These are phyloP conservation scores for Rana temporaria DNA, from an alignment of 2,113 vertebrate genomes.

Conservation along the genomic window DNA sequence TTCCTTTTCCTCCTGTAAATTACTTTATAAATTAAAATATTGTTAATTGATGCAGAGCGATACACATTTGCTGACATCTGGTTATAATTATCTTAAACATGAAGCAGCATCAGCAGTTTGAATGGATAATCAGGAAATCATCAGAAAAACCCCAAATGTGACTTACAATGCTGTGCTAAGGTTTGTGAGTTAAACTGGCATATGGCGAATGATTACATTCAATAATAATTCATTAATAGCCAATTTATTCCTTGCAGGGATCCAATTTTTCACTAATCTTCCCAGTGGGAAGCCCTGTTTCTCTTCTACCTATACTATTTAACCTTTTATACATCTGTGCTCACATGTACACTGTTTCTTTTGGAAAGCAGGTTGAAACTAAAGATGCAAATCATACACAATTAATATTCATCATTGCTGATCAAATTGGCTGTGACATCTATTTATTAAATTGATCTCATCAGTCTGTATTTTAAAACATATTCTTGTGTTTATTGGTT, in stretches of 20 bases:
- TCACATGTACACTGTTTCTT: neutral
- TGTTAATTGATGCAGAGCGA: constrained; percentile 12
- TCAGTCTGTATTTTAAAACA: too few relatives aligned
- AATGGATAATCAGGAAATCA: constrained; percentile 36
- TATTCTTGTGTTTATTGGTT: too few relatives aligned
- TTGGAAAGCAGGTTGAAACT: too few relatives aligned
- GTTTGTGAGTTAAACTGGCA: neutral
- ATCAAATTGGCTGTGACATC: too few relatives aligned
- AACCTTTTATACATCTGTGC: neutral
- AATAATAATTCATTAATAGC: neutral
- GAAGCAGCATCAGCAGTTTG: constrained; percentile 17
- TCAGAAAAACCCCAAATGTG: constrained; percentile 6
- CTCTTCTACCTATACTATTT: neutral
- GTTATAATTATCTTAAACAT: constrained; percentile 34
- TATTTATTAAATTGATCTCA: too few relatives aligned
- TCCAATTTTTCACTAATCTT: too few relatives aligned
- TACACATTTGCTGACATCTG: constrained; percentile 34
- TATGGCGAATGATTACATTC: neutral
- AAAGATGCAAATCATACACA: too few relatives aligned
- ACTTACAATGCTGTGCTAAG: neutral
- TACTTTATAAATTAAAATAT: constrained; percentile 28
- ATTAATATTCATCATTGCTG: too few relatives aligned
- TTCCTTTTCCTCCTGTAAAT: constrained; percentile 19
- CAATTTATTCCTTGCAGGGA: neutral
- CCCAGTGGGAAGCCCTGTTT: neutral